Evolutionary conservation across 1,140 invertebrate genomes (phyloP).

Genomic region (Chelonus insularis): DNA sequence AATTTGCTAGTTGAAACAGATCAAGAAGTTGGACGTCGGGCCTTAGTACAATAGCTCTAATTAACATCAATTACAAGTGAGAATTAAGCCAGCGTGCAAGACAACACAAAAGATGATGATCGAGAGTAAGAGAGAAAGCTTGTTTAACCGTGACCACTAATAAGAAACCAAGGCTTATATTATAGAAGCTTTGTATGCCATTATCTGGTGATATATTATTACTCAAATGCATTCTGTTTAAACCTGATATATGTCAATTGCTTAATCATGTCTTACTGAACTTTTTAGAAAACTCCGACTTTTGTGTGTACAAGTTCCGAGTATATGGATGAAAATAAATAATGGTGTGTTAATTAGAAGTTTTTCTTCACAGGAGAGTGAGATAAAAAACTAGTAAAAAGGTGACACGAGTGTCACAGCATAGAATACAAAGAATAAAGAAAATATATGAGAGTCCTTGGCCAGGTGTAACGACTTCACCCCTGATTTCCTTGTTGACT

Average conservation of each 20-base stretch:
- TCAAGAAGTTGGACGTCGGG: constrained; percentile 21
- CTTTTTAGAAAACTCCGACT: not conserved
- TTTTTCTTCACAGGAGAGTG: constrained; percentile 4
- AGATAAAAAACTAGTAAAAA: constrained; percentile 11
- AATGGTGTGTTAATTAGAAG: constrained; percentile 24
- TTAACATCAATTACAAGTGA: constrained; percentile 40
- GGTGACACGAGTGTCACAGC: not conserved
- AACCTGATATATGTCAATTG: constrained; percentile 24
- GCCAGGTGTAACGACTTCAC: constrained; percentile 11
- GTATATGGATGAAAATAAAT: constrained; percentile 13
- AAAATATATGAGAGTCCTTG: not conserved
- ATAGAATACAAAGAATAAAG: not conserved
- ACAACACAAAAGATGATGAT: constrained; percentile 10
- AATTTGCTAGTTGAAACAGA: constrained; percentile 14
- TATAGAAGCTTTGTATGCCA: constrained; percentile 17
- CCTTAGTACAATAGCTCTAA: constrained; percentile 39
- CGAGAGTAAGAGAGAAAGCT: constrained; percentile 3
- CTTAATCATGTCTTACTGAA: constrained; percentile 21
- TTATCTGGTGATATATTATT: constrained; percentile 16
- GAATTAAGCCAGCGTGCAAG: constrained; percentile 23
- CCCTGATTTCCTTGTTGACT: constrained; percentile 19
- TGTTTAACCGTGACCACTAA: constrained; percentile 17
- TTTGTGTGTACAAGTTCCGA: not conserved
- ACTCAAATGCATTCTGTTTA: constrained; percentile 24
- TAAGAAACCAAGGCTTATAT: not conserved